Evolutionary conservation across 2,797 vertebrate species (phyloP), one percentile per base, ranked within the genome.

Genomic region (Notolepis coatsorum): DNA sequence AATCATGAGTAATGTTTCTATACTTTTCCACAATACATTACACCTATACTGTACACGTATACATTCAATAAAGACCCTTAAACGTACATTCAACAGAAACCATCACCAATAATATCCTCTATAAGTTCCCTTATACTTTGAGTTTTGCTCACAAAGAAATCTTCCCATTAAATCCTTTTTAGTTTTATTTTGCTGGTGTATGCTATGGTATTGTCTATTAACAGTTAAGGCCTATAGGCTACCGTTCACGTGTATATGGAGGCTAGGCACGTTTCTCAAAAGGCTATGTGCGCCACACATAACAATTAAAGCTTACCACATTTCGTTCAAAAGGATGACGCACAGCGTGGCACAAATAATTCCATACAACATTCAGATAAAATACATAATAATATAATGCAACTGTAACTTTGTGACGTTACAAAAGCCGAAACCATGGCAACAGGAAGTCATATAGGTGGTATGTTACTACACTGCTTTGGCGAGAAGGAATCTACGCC

Each of bases 391-490:
- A 75, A 64, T 43, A 60, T 52, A 75, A 71, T 52, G 82, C 71
- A 68, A 48, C 52, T 73, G 61, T 5, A 49, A 23, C 61, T 45
- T 56, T 54, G 48, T 10, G 43, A 62, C 41, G 42, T 33, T 27
- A 53, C 49, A 25, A 50, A 61, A 47, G 25, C 33, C 68, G 54
- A 35, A 25, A 56, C 28, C 18, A 17, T 33, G 45, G 10, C 48
- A 31, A 3, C 53, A 46, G 55, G 20, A 35, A 18, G 66, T 89
- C 81, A 88, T 18, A 88, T 77, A 51, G 86, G 84, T 42, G 77
- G 86, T 79, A 90, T 81, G 78, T 80, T 87, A 56, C 77, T 88
- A 60, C 89, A 91, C 17, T 90, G 89, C 81, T 93, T 93, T 66
- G 90, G 75, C 54, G 86, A 83, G 74, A 91, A 91, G 0, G 88